These are phyloP conservation scores for Chironomus tentans DNA, from an alignment of 2,888 invertebrate genomes.

Conservation along the genomic window DNA sequence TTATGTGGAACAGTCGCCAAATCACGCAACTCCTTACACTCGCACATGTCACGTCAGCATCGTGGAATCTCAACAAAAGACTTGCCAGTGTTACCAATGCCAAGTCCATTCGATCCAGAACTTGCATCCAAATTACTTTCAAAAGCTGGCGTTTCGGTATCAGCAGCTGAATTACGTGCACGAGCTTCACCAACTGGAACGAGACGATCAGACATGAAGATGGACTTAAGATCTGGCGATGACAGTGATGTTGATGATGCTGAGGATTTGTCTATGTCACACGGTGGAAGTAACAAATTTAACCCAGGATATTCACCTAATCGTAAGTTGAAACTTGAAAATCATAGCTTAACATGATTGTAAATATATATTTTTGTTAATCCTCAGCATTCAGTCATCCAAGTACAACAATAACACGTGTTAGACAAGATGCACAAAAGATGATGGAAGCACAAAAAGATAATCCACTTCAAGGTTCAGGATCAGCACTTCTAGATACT, in stretches of 20 bases:
- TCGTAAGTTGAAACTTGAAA: neutral
- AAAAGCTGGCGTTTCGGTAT: slow-evolving; percentile 81
- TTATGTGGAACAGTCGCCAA: slow-evolving; percentile 89
- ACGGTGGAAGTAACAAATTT: slow-evolving; percentile 29
- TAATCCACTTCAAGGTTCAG: slow-evolving; percentile 59
- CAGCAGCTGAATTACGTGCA: slow-evolving; percentile 71
- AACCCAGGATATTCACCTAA: slow-evolving; percentile 13
- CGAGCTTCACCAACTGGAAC: slow-evolving; percentile 81
- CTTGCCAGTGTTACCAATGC: slow-evolving; percentile 85
- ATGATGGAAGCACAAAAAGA: slow-evolving; percentile 54
- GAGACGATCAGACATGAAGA: slow-evolving; percentile 62
- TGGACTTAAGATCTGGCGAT: slow-evolving; percentile 66
- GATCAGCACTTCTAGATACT: slow-evolving; percentile 74
- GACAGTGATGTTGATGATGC: slow-evolving; percentile 69
- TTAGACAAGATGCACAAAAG: slow-evolving; percentile 56
- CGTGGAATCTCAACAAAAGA: slow-evolving; percentile 90
- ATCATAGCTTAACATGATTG: neutral
- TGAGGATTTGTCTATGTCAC: slow-evolving; percentile 68
- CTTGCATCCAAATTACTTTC: slow-evolving; percentile 75
- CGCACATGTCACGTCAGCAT: slow-evolving; percentile 90
- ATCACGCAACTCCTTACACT: slow-evolving; percentile 83
- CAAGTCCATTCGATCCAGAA: slow-evolving; percentile 83
- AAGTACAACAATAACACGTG: slow-evolving; percentile 55
- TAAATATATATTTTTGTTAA: neutral
- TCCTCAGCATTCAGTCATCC: slow-evolving; percentile 43